Base-by-base conservation (phyloP, 2,888 invertebrate genomes). In the Machimus atricapillus region DNA sequence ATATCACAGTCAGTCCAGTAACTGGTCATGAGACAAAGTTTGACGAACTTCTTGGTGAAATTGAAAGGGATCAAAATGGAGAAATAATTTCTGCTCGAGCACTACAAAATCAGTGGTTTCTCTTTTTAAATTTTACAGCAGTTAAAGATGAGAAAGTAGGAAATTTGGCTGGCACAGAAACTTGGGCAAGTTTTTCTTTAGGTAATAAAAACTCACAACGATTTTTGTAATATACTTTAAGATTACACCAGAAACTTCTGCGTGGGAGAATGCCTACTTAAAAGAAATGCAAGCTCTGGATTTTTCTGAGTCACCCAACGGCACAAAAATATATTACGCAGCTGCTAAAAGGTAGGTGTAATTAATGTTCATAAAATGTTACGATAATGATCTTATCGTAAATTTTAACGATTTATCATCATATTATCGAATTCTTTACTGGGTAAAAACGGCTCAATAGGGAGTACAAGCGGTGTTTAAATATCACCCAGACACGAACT, bases 101-200 rank as follows among this genome's bases (percentile, higher is more conserved):
- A 85, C 90, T 96, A 1, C 92, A 95, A 89, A 93, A 95, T 46
- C 93, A 94, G 81, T 96, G 95, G 95, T 94, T 94, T 90, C 93
- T 95, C 31, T 93, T 94, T 89, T 94, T 96, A 0, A 95, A 96
- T 92, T 96, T 96, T 93, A 94, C 95, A 1, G 93, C 94, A 86
- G 94, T 96, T 23, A 94, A 95, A 90, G 93, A 94, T 91, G 93
- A 95, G 90, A 94, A 95, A 92, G 93, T 94, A 82, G 96, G 96
- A 87, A 96, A 96, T 91, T 93, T 94, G 89, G 95, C 95, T 19
- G 96, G 96, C 82, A 96, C 96, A 56, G 95, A 96, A 90, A 96
- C 96, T 90, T 96, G 95, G 95, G 96, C 96, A 90, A 93, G 43
- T 9, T 83, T 40, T 56, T 86, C 77, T 90, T 90, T 37, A 76